Base-by-base conservation (phyloP, 2,888 invertebrate species). In the Protonemura montana region DNA sequence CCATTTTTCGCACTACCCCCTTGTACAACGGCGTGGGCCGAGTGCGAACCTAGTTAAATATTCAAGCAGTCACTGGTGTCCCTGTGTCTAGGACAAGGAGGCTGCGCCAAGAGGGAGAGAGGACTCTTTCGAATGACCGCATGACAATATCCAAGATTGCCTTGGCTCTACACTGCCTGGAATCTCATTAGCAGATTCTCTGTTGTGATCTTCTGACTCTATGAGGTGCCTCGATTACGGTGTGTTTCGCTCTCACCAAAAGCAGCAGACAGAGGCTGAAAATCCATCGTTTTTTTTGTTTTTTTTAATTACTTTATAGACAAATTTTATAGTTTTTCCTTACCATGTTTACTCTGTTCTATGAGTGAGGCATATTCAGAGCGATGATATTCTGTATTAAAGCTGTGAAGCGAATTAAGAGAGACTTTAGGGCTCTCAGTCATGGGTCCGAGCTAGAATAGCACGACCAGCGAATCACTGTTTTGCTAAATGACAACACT, bases 1-100 rank as follows among this genome's bases (percentile, higher is more conserved):
- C 35, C 10, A 35, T 35, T 35, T 35, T 35, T 35, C 10, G 35
- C 35, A 35, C 59, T 13, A 7, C 59, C 59, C 21, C 59, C 59
- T 59, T 16, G 21, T 59, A 59, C 1, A 59, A 59, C 21, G 2
- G 16, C 59, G n/a, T n/a, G 21, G 16, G 59, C 59, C 59, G 1
- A 59, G 59, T 21, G 59, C 59, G 59, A 59, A 59, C 59, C 59
- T 59, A 59, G 59, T 59, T 59, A 59, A 59, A 59, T 59, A 59
- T 59, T 59, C 59, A 59, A 59, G 59, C 59, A 59, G 59, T 59
- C 16, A 21, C 59, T 59, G 59, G 59, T 59, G 21, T 59, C 59
- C 13, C 59, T 1, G 59, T 59, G 59, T 59, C 59, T 21, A 59
- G 2, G 13, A 10, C 3, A 13, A 59, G 59, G 16, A 10, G n/a